A percentile compares a stretch with the other conserved stretches of the same genome.
Conservation (phyloP, 92 coral and sea anemone genomes). For the Isaurus tuberculatus region DNA sequence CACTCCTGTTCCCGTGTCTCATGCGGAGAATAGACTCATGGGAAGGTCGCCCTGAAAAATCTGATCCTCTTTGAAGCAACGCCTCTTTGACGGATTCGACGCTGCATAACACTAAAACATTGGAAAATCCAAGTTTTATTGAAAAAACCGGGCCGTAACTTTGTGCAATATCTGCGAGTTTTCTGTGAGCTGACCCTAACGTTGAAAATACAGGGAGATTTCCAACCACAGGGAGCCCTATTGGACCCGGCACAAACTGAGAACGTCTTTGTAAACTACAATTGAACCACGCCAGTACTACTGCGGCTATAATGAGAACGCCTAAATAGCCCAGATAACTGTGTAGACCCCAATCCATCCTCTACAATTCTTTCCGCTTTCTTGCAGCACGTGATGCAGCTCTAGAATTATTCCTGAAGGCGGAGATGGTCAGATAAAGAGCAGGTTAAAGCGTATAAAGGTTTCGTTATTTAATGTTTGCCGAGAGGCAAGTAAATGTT, state of each 20-base stretch:
- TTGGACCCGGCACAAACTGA: constrained; percentile 60
- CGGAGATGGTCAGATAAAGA: background rate
- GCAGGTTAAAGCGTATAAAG: constrained; percentile 4
- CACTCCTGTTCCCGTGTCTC: constrained; percentile 9
- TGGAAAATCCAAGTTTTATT: constrained; percentile 49
- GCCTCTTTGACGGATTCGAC: constrained; percentile 61
- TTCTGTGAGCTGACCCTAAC: constrained; percentile 52
- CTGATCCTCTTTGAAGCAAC: constrained; percentile 54
- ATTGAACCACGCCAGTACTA: constrained; percentile 9
- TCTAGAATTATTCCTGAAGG: background rate
- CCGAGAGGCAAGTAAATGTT: background rate
- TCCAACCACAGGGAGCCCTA: constrained; percentile 59
- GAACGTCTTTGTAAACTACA: constrained; percentile 2
- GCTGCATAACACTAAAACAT: constrained; percentile 53
- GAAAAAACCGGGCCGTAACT: constrained; percentile 65
- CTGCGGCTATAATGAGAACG: background rate
- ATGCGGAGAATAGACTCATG: constrained; percentile 47
- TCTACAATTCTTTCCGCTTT: background rate
- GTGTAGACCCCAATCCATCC: constrained; percentile 22
- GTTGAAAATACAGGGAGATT: constrained; percentile 53
- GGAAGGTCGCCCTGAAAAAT: constrained; percentile 69
- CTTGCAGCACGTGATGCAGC: background rate
- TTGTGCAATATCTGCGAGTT: constrained; percentile 49
- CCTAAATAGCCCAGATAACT: background rate
- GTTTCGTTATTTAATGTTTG: background rate